Conservation (phyloP, 2,113 vertebrate genomes). For the Oryzias woworae region DNA sequence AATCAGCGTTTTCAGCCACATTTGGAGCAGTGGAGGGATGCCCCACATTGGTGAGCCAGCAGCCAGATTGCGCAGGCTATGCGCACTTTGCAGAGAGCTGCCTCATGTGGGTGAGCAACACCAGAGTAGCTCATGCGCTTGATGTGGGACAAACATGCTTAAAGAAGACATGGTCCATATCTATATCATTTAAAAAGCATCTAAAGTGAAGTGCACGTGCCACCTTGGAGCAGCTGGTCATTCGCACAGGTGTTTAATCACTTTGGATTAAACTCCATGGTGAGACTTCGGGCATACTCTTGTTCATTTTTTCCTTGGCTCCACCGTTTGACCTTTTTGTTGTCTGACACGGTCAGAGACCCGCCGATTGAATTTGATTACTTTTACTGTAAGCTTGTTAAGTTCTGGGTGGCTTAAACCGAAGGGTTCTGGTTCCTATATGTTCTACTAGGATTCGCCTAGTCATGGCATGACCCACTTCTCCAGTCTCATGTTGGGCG, state of each 20-base stretch:
- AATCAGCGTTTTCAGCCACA: slow-evolving; percentile 55
- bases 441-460: too few relatives aligned
- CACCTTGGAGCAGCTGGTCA: neutral
- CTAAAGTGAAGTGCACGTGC: neutral
- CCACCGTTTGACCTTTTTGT: too few relatives aligned
- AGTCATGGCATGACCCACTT: slow-evolving; percentile 72
- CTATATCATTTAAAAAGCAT: neutral
- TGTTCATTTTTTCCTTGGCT: too few relatives aligned
- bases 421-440: too few relatives aligned
- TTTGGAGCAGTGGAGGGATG: slow-evolving; percentile 36
- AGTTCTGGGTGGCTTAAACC: too few relatives aligned
- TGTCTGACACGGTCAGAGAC: too few relatives aligned
- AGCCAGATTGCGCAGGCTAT: slow-evolving; percentile 68
- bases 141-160: slow-evolving; percentile 46
- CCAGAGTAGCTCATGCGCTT: slow-evolving; percentile 45
- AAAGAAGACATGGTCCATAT: slow-evolving; percentile 58
- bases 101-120: slow-evolving; percentile 57
- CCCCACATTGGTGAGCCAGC: slow-evolving; percentile 56
- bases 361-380: too few relatives aligned
- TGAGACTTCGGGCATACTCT: too few relatives aligned
- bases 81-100: slow-evolving; percentile 59
- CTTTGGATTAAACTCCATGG: too few relatives aligned
- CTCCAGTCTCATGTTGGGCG: slow-evolving; percentile 49
- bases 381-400: too few relatives aligned
- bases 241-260: too few relatives aligned